A percentile compares a stretch with the other conserved stretches of the same genome.
Evolutionary conservation across 2,888 invertebrate species (phyloP).

Genomic region (Euproctis similis): DNA sequence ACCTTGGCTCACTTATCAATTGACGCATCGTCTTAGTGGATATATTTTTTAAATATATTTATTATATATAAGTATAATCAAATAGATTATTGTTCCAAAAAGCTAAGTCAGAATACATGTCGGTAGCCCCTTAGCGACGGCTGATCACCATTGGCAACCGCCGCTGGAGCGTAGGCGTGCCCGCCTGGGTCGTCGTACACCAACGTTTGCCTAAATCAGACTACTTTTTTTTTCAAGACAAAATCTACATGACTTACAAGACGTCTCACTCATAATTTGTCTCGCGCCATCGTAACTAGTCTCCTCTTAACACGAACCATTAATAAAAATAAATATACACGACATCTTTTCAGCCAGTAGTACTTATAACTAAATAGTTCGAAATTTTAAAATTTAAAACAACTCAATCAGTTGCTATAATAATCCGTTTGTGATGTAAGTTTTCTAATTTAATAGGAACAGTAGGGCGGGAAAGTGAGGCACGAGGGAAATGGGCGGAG

Average conservation of each 20-base stretch:
- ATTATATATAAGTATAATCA: too few species aligned
- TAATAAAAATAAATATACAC: not conserved
- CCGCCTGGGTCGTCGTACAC: slow-evolving; percentile 29
- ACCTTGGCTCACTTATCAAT: too few species aligned
- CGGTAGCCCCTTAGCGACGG: slow-evolving; percentile 32
- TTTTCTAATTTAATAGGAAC: slow-evolving; percentile 45
- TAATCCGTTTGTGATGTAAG: slow-evolving; percentile 35
- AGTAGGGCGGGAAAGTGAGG: slow-evolving; percentile 73
- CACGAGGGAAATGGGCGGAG: slow-evolving; percentile 68
- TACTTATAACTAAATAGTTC: slow-evolving; percentile 6
- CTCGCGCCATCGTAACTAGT: slow-evolving; percentile 5
- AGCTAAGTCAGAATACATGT: slow-evolving; percentile 25
- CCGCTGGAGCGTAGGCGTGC: slow-evolving; percentile 48
- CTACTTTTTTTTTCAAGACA: slow-evolving; percentile 13
- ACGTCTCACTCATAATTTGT: slow-evolving; percentile 4
- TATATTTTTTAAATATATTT: too few species aligned
- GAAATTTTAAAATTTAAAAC: slow-evolving; percentile 12
- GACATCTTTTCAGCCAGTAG: too few species aligned
- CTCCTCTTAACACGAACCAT: too few species aligned
- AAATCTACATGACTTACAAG: slow-evolving; percentile 8
- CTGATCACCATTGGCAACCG: slow-evolving; percentile 58
- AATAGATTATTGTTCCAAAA: too few species aligned
- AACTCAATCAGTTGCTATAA: slow-evolving; percentile 29
- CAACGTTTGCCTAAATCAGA: slow-evolving; percentile 21
- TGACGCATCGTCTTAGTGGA: too few species aligned